Evolutionary conservation across 2,888 invertebrate species (phyloP).

Genomic region (Mantis religiosa): DNA sequence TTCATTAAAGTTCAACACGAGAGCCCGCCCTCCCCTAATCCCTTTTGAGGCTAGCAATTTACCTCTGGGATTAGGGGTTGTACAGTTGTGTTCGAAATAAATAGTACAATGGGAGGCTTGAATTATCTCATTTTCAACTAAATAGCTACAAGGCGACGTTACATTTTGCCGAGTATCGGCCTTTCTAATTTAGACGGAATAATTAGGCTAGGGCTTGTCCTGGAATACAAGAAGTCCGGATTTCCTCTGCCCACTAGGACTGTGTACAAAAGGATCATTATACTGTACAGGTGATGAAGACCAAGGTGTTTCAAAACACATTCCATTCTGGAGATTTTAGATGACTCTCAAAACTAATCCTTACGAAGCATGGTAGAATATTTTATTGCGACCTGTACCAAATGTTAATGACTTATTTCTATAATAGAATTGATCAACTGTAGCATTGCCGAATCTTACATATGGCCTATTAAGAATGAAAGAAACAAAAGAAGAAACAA

Average conservation of each 20-base stretch:
- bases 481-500: no score
- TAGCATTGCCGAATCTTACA: no score
- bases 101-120: not conserved
- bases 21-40: slow-evolving; percentile 15
- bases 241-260: not conserved
- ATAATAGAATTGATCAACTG: no score
- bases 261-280: not conserved
- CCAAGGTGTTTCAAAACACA: no score
- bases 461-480: no score
- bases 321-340: no score
- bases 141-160: not conserved
- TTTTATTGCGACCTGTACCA: no score
- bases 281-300: no score
- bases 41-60: slow-evolving; percentile 21
- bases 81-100: slow-evolving; percentile 13
- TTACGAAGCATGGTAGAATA: no score
- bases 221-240: not conserved
- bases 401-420: no score
- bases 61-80: slow-evolving; percentile 18
- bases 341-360: no score
- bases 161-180: not conserved
- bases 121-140: not conserved
- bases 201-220: not conserved
- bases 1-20: slow-evolving; percentile 25
- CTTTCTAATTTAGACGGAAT: not conserved